phyloP scores from a whole-genome alignment of 2,113 vertebrate genomes.

The Pseudopodoces humilis region DNA sequence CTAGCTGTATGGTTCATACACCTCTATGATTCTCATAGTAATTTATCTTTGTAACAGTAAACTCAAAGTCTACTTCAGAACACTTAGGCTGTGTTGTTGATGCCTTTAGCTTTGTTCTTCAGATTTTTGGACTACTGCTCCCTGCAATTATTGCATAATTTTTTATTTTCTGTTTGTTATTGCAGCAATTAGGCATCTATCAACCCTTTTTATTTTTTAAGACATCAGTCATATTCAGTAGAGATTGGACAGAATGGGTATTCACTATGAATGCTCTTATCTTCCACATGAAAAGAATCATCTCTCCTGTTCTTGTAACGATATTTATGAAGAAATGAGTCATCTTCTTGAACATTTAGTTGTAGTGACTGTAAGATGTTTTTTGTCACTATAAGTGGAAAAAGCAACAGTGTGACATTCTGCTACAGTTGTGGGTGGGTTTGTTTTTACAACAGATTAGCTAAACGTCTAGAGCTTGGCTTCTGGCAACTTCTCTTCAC shows the following conservation, averaged over 20 bases:
- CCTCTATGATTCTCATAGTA: background rate
- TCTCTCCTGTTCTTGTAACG: background rate
- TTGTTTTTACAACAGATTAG: background rate
- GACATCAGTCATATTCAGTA: background rate
- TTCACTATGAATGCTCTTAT: background rate
- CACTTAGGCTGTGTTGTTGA: background rate
- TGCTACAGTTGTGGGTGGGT: background rate
- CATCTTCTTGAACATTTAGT: rapidly evolving
- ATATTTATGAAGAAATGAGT: background rate
- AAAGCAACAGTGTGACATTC: background rate
- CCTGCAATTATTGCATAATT: background rate
- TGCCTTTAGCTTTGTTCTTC: background rate
- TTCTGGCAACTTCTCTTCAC: background rate
- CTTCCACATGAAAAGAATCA: background rate
- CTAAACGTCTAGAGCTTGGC: background rate
- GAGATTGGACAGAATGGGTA: background rate
- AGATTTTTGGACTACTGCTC: background rate
- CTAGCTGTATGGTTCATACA: background rate
- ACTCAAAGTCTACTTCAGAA: background rate
- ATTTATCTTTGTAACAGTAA: background rate
- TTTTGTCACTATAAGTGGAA: background rate
- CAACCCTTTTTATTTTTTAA: background rate
- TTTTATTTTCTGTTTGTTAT: background rate
- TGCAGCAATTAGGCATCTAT: background rate
- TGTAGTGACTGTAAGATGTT: background rate